Percentiles rank a stretch among this genome's conserved stretches.
Evolutionary conservation across 2,113 vertebrate genomes (phyloP).

Genomic region (Sander vitreus): DNA sequence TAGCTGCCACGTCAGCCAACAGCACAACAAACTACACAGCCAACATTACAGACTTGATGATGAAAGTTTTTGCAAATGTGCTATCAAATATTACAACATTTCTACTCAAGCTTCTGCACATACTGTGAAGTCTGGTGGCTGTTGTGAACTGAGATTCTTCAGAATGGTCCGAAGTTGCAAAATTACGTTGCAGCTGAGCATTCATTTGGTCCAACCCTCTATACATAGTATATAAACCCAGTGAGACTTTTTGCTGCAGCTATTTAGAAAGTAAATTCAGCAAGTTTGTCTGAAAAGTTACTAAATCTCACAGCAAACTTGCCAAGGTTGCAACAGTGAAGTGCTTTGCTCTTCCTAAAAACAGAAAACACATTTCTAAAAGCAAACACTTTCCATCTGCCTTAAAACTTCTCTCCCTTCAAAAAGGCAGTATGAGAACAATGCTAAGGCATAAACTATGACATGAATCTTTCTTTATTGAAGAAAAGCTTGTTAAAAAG

Average conservation of each 20-base stretch:
- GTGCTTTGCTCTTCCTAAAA: conserved; percentile 17
- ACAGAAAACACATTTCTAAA: conserved; percentile 25
- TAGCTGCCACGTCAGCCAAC: conserved; percentile 16
- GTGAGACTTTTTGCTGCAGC: conserved; percentile 14
- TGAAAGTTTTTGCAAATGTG: conserved; percentile 15
- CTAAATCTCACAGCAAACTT: conserved; percentile 18
- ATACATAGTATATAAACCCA: not conserved
- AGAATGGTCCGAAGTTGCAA: not conserved
- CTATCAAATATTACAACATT: not conserved
- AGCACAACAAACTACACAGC: conserved; percentile 18
- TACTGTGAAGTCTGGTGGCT: not conserved
- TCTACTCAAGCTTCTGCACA: not conserved
- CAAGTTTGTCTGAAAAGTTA: conserved; percentile 25
- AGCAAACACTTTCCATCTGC: conserved; percentile 8
- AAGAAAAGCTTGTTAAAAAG: not conserved
- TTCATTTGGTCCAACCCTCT: not conserved
- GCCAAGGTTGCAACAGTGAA: conserved; percentile 25
- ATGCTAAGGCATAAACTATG: not conserved
- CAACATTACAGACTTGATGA: not conserved
- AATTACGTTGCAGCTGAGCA: not conserved
- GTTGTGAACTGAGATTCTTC: not conserved
- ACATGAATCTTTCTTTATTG: not conserved
- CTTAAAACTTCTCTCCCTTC: conserved; percentile 16
- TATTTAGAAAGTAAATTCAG: conserved; percentile 22
- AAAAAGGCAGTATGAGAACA: not conserved